These are phyloP conservation scores for Chaetoderma sp. DNA, from an alignment of 2,888 invertebrate species.

Conservation along the genomic window DNA sequence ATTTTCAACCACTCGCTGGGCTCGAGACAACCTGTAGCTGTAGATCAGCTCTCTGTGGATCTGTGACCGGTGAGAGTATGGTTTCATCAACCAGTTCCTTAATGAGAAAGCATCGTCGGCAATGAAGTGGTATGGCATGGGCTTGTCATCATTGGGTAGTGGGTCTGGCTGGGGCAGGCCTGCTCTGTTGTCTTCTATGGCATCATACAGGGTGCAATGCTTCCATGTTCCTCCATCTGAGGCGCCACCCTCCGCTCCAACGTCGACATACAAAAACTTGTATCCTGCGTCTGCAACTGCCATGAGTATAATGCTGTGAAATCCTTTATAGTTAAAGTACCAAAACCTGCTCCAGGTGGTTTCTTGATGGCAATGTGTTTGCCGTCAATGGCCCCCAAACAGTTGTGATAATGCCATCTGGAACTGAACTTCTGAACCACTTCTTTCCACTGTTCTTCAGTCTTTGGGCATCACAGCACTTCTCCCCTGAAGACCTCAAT, in stretches of 20 bases:
- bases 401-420: slow-evolving; percentile 8
- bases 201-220: not conserved
- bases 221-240: slow-evolving; percentile 5
- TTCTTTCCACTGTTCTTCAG: slow-evolving; percentile 14
- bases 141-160: slow-evolving; percentile 13
- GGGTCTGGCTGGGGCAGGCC: slow-evolving; percentile 11
- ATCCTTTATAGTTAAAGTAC: slow-evolving; percentile 15
- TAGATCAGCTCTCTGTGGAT: not conserved
- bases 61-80: too few relatives aligned
- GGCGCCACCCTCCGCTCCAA: not conserved
- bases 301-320: slow-evolving; percentile 8
- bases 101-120: slow-evolving; percentile 19
- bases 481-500: slow-evolving; percentile 8
- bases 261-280: slow-evolving; percentile 2
- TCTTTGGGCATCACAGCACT: slow-evolving; percentile 4
- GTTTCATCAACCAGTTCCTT: slow-evolving; percentile 22
- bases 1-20: slow-evolving; percentile 1
- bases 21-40: slow-evolving; percentile 7
- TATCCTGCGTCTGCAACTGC: slow-evolving; percentile 1
- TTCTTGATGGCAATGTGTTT: slow-evolving; percentile 5
- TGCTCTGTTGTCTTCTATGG: not conserved
- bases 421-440: not conserved
- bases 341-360: not conserved
- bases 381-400: slow-evolving; percentile 12
- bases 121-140: slow-evolving; percentile 6